Conservation (phyloP, 2,113 vertebrate genomes). For the Parotia lawesii region DNA sequence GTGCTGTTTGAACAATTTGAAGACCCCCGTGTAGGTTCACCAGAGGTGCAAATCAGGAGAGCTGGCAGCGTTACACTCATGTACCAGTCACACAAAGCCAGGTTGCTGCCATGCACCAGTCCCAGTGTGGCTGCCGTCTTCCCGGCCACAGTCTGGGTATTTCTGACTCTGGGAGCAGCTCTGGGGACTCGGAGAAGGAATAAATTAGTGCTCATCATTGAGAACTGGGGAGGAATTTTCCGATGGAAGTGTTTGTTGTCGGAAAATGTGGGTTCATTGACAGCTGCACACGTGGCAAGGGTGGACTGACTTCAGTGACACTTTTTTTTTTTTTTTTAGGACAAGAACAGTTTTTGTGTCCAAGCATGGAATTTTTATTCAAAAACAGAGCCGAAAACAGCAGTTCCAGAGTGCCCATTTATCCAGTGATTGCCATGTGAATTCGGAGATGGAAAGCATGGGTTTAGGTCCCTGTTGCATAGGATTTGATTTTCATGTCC, state of each 20-base stretch:
- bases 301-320: slow-evolving; percentile 32
- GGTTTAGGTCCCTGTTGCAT: neutral
- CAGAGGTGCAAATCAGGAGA: neutral
- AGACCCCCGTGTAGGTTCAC: neutral
- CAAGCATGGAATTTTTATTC: slow-evolving; percentile 14
- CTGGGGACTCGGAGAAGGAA: neutral
- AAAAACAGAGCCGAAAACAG: slow-evolving; percentile 9
- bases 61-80: neutral
- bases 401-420: neutral
- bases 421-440: neutral
- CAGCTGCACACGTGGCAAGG: slow-evolving; percentile 40
- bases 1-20: neutral
- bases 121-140: neutral
- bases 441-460: neutral
- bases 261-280: slow-evolving; percentile 51
- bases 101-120: accelerated
- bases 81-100: neutral
- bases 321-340: neutral
- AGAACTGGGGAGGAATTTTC: slow-evolving; percentile 47
- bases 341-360: neutral
- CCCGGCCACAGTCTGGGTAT: neutral
- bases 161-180: slow-evolving; percentile 8
- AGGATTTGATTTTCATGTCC: neutral
- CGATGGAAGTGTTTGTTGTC: slow-evolving; percentile 26
- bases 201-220: slow-evolving; percentile 13